Evolutionary conservation across 1,140 invertebrate genomes (phyloP), one percentile per base, ranked within the genome.

Genomic region (Brachionus rotundiformis): DNA sequence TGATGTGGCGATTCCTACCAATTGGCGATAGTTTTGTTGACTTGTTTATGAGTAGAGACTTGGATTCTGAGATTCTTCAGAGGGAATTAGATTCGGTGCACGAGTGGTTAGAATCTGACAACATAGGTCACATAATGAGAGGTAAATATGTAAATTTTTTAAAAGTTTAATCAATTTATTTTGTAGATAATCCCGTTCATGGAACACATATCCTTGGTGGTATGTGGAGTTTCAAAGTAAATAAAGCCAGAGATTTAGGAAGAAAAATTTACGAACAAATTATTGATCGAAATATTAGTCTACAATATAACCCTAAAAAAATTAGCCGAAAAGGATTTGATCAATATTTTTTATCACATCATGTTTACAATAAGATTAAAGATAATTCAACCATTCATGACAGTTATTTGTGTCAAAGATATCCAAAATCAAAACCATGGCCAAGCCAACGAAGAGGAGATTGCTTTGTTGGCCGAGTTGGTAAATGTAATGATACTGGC

Each of bases 171-270:
- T 39, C 8, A 13, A 36, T 1, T 71, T 39, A 39, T 39, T 23
- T 13, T 63, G 3, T 13, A 59, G 49, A 80, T 59, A 4, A 29
- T 33, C 19, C 39, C 7, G 6, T 3, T 13, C 76, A 79, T 25
- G 16, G 27, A 16, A 61, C 31, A 7, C 13, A 54, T 3, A 79
- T 79, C 3, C 49, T 41, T 10, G 76, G 76, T 61, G 76, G 76
- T n/a, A 80, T 80, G 76, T 80, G 76, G 76, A 54, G 76, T 16
- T 80, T 80, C 25, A 36, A 80, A 23, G 11, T 29, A 31, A 10
- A 44, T 5, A 80, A 47, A 44, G 49, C 54, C 5, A 49, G 47
- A 19, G 23, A 29, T n/a, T 19, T 80, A 6, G 73, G 11, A 1
- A 25, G 19, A n/a, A n/a, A 33, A 77, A 16, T 77, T 31, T 77